These are phyloP conservation scores for Drosophila pectinifera DNA, from an alignment of 1,140 invertebrate genomes.

Conservation along the genomic window DNA sequence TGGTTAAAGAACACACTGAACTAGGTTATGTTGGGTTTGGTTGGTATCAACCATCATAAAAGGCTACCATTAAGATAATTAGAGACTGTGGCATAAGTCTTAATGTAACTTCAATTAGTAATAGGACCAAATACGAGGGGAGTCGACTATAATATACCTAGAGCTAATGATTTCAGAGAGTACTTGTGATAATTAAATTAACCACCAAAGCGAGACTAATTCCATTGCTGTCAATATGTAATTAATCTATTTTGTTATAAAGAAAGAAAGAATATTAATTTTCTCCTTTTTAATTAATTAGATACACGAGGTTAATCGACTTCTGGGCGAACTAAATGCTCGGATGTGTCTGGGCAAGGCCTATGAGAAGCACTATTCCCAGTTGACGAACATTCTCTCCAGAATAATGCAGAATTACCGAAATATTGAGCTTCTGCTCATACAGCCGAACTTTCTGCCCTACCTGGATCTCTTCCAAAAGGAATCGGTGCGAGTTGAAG, in stretches of 20 bases:
- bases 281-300: constrained; percentile 83
- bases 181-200: too few relatives aligned
- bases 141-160: not conserved
- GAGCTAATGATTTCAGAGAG: not conserved
- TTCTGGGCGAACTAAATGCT: constrained; percentile 93
- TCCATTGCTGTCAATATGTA: too few relatives aligned
- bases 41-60: not conserved
- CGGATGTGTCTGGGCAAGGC: constrained; percentile 89
- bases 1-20: not conserved
- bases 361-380: constrained; percentile 91
- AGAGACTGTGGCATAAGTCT: not conserved
- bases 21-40: not conserved
- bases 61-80: not conserved
- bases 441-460: constrained; percentile 93
- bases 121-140: not conserved
- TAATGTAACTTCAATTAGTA: not conserved
- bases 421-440: constrained; percentile 74
- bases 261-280: too few relatives aligned
- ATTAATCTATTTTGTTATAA: too few relatives aligned
- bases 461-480: constrained; percentile 95
- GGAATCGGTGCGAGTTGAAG: constrained; percentile 91
- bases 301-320: constrained; percentile 92
- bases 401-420: constrained; percentile 92
- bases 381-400: constrained; percentile 91
- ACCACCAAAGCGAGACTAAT: too few relatives aligned